Conservation (phyloP, 1,140 invertebrate species). For the Hesperophylax magnus region DNA sequence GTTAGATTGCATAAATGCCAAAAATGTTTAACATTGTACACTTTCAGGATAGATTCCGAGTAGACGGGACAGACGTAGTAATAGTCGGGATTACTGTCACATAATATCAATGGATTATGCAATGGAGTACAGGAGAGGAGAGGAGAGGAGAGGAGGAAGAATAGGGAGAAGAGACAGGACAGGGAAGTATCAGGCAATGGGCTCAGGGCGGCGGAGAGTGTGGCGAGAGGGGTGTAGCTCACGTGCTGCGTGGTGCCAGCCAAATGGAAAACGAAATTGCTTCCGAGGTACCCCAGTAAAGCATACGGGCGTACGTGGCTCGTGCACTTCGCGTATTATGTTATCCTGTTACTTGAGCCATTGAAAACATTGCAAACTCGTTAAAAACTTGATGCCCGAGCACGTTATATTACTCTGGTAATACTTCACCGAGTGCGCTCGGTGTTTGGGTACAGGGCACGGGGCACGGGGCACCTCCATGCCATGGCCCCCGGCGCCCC, state of each 20-base stretch:
- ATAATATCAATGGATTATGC: too few relatives aligned
- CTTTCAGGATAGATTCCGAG: too few relatives aligned
- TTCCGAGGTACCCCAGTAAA: constrained; percentile 41
- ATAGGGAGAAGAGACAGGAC: too few relatives aligned
- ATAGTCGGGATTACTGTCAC: too few relatives aligned
- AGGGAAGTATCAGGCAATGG: too few relatives aligned
- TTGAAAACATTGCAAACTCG: constrained; percentile 59
- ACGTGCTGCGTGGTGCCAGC: constrained; percentile 47
- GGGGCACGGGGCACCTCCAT: background rate
- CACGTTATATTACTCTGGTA: constrained; percentile 57
- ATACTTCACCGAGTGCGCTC: constrained; percentile 53
- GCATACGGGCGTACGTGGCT: constrained; percentile 45
- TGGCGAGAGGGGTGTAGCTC: background rate
- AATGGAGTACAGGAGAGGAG: too few relatives aligned
- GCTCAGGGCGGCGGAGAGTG: too few relatives aligned
- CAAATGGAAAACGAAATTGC: constrained; percentile 56
- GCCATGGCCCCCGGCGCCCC: background rate
- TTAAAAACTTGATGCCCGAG: constrained; percentile 58
- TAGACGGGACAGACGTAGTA: too few relatives aligned
- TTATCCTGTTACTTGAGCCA: constrained; percentile 55
- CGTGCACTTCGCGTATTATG: constrained; percentile 53
- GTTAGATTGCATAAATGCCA: too few relatives aligned
- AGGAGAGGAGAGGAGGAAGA: too few relatives aligned
- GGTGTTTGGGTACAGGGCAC: background rate
- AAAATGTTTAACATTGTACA: too few relatives aligned